Conservation (phyloP, 1,140 invertebrate genomes). For the Rhopalosiphum padi region DNA sequence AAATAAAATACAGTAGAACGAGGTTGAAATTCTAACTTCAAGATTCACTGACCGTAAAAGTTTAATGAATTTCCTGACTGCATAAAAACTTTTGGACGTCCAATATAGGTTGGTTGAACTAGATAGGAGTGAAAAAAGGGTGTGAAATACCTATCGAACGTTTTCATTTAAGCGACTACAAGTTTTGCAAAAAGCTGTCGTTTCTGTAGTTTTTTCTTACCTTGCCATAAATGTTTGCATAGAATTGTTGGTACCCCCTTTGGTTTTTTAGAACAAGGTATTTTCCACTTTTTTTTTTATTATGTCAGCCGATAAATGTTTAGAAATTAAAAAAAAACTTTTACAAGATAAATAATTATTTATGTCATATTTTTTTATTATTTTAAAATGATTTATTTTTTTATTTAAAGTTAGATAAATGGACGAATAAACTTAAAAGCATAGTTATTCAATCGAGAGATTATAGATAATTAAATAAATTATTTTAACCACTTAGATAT, state of each 20-base stretch:
- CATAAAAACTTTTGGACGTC: constrained; percentile 42
- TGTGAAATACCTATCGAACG: constrained; percentile 43
- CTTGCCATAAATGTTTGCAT: background rate
- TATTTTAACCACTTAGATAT: background rate
- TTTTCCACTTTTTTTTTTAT: background rate
- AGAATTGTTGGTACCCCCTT: background rate
- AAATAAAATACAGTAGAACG: constrained; percentile 32
- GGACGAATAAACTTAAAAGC: background rate
- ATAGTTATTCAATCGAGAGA: background rate
- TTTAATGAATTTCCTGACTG: constrained; percentile 54
- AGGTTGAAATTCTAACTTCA: constrained; percentile 21
- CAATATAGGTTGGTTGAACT: constrained; percentile 17
- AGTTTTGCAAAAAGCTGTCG: constrained; percentile 33
- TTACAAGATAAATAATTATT: background rate
- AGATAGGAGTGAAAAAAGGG: background rate
- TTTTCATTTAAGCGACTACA: constrained; percentile 31
- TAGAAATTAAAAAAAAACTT: background rate
- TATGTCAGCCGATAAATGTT: background rate
- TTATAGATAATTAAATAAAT: background rate
- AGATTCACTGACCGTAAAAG: constrained; percentile 54
- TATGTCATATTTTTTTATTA: background rate
- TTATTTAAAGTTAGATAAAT: background rate
- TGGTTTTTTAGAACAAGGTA: background rate
- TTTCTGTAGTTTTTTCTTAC: background rate
- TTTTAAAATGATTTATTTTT: background rate